Percentiles rank a stretch among this genome's conserved stretches.
These are phyloP conservation scores for Dolichoris vasculosae DNA, from an alignment of 1,140 invertebrate genomes.

Conservation along the genomic window DNA sequence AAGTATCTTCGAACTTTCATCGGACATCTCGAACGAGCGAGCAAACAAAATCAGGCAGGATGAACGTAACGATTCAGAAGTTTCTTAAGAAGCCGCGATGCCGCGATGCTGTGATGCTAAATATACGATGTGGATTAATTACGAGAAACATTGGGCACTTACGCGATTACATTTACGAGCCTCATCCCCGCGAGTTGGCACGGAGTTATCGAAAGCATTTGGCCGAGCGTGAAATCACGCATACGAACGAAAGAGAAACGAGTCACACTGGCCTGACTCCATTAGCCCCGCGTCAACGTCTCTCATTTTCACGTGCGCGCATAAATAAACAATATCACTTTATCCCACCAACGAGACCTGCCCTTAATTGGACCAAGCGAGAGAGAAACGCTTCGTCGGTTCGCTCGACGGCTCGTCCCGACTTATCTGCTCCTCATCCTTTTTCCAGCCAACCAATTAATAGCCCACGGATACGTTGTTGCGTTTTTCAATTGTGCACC, in stretches of 20 bases:
- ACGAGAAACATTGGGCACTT: neutral
- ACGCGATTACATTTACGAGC: neutral
- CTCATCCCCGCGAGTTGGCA: neutral
- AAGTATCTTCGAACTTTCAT: no score
- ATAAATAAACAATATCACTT: constrained; percentile 25
- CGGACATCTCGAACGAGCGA: no score
- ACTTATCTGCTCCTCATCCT: neutral
- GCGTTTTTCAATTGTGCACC: constrained; percentile 14
- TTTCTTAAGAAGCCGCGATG: neutral
- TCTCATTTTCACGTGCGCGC: neutral
- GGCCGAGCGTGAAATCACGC: neutral
- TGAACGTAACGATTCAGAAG: neutral
- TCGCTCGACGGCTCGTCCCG: neutral
- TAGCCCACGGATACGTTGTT: neutral
- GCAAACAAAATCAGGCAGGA: neutral
- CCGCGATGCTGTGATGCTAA: neutral
- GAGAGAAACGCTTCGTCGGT: neutral
- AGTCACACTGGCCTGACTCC: neutral
- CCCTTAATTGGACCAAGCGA: constrained; percentile 37
- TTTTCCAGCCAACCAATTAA: constrained; percentile 32
- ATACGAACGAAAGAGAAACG: neutral
- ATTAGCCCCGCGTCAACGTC: neutral
- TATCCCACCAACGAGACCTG: neutral
- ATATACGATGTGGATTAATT: neutral
- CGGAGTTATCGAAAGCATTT: neutral